A percentile compares a stretch with the other conserved stretches of the same genome.
Conservation (phyloP, 2,113 vertebrate genomes). For the Tetrao urogallus region DNA sequence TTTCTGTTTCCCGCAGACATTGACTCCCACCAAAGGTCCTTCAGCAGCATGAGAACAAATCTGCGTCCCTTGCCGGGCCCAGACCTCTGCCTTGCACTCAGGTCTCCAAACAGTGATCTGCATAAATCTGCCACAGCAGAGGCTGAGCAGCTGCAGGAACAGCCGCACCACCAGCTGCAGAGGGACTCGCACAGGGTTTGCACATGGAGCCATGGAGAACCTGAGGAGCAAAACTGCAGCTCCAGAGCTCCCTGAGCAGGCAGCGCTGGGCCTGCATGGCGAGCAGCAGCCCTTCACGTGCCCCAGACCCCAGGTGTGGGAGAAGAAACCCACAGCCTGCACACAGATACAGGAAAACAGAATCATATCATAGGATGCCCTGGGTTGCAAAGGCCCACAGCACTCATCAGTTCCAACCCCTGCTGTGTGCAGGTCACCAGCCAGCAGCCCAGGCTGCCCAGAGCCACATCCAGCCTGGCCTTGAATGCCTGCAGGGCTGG, state of each 20-base stretch:
- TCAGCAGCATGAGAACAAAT: not conserved
- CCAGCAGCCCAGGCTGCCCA: no score
- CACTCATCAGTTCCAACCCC: no score
- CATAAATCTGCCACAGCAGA: not conserved
- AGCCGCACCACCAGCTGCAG: not conserved
- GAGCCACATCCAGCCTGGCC: no score
- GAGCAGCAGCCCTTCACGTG: not conserved
- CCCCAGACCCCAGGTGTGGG: fast-evolving
- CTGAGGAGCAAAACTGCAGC: not conserved
- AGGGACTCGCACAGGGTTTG: not conserved
- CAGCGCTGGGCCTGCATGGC: no score
- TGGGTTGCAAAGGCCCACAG: no score
- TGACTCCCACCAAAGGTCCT: not conserved
- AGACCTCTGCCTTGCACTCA: fast-evolving
- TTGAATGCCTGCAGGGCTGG: no score
- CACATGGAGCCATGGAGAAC: no score
- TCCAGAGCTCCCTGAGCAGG: not conserved
- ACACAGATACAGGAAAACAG: no score
- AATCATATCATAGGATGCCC: no score
- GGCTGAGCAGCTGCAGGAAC: not conserved
- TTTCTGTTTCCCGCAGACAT: fast-evolving
- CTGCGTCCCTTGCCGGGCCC: fast-evolving
- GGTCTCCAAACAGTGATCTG: not conserved
- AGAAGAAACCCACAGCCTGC: no score
- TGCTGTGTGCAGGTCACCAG: no score